A percentile compares a stretch with the other conserved stretches of the same genome.
These are phyloP conservation scores for Chironomus riparius DNA, from an alignment of 2,888 invertebrate species.

Conservation along the genomic window DNA sequence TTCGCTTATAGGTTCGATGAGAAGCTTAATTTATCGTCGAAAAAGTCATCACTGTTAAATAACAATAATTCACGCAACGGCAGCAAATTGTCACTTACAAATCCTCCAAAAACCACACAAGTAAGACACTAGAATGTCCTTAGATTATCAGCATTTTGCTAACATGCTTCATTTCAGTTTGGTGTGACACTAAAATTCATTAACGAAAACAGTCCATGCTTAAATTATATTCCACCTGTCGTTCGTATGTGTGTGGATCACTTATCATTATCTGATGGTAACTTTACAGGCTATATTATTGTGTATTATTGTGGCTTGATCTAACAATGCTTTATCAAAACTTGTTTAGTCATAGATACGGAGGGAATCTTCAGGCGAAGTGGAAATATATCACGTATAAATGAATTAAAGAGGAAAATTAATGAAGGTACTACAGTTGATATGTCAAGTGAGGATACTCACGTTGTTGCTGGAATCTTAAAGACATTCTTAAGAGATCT, in stretches of 20 bases:
- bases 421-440: conserved; percentile 75
- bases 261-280: conserved; percentile 80
- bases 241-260: conserved; percentile 86
- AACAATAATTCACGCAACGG: conserved; percentile 36
- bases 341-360: conserved; percentile 73
- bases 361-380: conserved; percentile 95
- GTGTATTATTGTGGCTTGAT: neutral
- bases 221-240: conserved; percentile 82
- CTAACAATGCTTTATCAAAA: conserved; percentile 27
- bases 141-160: neutral
- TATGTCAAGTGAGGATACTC: conserved; percentile 67
- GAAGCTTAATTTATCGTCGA: conserved; percentile 53
- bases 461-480: conserved; percentile 87
- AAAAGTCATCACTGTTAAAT: conserved; percentile 42
- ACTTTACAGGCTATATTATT: conserved; percentile 33
- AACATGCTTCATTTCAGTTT: conserved; percentile 45
- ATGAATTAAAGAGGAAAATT: conserved; percentile 73
- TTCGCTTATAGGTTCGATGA: conserved; percentile 59
- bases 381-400: conserved; percentile 73
- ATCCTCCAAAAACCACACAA: conserved; percentile 27
- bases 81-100: conserved; percentile 31
- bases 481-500: conserved; percentile 91
- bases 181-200: conserved; percentile 90
- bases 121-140: conserved; percentile 28
- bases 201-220: conserved; percentile 67